Conservation (phyloP, 2,797 vertebrate species). For the Sorex maritimensis region DNA sequence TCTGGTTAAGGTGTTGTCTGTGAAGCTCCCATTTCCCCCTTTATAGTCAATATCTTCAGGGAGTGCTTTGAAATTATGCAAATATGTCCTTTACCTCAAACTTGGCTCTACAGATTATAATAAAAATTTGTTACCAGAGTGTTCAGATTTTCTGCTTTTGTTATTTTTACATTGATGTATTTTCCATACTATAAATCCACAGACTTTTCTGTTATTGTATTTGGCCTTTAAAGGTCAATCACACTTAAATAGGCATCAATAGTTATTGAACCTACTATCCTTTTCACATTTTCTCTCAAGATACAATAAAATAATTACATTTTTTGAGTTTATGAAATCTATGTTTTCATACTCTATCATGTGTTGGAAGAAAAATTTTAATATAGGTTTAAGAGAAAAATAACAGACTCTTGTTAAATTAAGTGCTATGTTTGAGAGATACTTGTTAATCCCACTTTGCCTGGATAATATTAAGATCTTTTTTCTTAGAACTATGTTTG, state of each 20-base stretch:
- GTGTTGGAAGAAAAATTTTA: conserved; percentile 59
- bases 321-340: conserved; percentile 34
- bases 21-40: neutral
- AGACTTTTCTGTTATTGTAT: neutral
- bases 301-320: conserved; percentile 44
- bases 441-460: neutral
- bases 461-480: neutral
- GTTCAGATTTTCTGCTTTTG: conserved; percentile 13
- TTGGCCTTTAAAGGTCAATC: conserved; percentile 14
- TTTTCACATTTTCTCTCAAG: neutral
- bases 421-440: neutral
- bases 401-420: neutral
- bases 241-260: neutral
- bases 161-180: conserved; percentile 12
- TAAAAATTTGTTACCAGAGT: neutral
- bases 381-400: conserved; percentile 26
- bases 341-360: conserved; percentile 18
- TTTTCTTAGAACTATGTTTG: conserved; percentile 47
- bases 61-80: neutral
- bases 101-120: neutral
- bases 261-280: conserved; percentile 11
- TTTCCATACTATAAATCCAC: neutral
- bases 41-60: neutral
- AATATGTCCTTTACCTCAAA: conserved; percentile 3
- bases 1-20: neutral